Base-by-base conservation (phyloP, 2,113 vertebrate genomes). In the Rhombomys opimus region DNA sequence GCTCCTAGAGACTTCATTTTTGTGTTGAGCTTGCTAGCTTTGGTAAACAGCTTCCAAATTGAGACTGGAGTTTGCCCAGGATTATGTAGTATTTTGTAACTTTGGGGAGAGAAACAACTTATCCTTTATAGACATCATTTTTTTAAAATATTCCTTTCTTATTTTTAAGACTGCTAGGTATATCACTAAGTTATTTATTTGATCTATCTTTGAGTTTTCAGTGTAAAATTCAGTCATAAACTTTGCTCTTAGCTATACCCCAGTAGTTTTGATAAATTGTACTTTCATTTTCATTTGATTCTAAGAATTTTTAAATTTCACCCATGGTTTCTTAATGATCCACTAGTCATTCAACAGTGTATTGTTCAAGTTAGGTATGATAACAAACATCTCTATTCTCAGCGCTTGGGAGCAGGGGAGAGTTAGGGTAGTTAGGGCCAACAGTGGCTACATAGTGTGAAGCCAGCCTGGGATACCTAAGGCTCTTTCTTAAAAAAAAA, bases 11-110 rank as follows among this genome's bases (percentile, higher is more conserved):
- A 77, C 18, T 63, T 50, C 23, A 25, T 61, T 46, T 63, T 18
- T 73, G 13, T 89, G 46, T 61, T 77, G 4, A 59, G 41, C 38
- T 70, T 67, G 87, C 9, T 57, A 11, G 57, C 61, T 52, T 61
- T 46, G 65, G 17, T 89, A 93, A 91, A 91, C 35, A 72, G 54
- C 70, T 94, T 92, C 89, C 65, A 72, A 70, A 46, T 27, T 14
- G 54, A 15, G 38, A 54, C 73, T 27, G 65, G 22, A 82, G 54
- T 67, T 18, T 61, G 41, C 23, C 15, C 22, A 52, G n/a, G 25
- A 46, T 67, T 77, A 46, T 87, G 54, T 3, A 15, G 82, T 63
- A 50, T 95, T 82, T 94, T 89, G n/a, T 72, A 68, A 89, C 77
- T 89, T 88, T 78, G 35, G 50, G 32, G 18, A 30, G 8, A 23